A percentile compares a stretch with the other conserved stretches of the same genome.
phyloP scores from a whole-genome alignment of 2,113 vertebrate species.

The Butastur rufipennis region DNA sequence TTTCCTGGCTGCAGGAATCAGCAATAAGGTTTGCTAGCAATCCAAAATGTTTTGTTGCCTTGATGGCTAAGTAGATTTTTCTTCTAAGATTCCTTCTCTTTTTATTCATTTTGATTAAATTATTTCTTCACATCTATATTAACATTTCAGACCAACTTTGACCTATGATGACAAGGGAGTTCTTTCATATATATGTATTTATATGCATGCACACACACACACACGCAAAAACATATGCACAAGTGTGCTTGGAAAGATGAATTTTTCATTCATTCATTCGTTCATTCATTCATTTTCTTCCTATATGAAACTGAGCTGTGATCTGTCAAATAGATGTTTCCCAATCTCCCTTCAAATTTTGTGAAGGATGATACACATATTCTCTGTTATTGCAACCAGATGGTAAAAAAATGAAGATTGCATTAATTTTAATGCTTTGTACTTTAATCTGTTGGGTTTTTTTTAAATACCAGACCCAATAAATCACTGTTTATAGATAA shows the following conservation, averaged over 20 bases:
- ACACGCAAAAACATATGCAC: neutral
- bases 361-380: neutral
- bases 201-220: accelerated
- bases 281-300: neutral
- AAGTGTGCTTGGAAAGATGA: neutral
- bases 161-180: neutral
- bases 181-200: neutral
- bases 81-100: neutral
- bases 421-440: neutral
- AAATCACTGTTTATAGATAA: neutral
- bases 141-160: neutral
- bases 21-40: neutral
- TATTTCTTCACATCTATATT: neutral
- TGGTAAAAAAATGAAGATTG: neutral
- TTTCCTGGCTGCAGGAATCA: neutral
- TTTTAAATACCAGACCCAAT: neutral
- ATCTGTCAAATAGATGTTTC: neutral
- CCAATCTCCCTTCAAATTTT: neutral
- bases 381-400: neutral
- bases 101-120: neutral
- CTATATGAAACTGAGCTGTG: neutral
- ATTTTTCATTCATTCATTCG: neutral
- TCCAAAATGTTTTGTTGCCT: neutral
- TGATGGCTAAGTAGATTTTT: neutral
- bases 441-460: neutral